phyloP scores from a whole-genome alignment of 2,888 invertebrate species.

The Syrphus vitripennis region DNA sequence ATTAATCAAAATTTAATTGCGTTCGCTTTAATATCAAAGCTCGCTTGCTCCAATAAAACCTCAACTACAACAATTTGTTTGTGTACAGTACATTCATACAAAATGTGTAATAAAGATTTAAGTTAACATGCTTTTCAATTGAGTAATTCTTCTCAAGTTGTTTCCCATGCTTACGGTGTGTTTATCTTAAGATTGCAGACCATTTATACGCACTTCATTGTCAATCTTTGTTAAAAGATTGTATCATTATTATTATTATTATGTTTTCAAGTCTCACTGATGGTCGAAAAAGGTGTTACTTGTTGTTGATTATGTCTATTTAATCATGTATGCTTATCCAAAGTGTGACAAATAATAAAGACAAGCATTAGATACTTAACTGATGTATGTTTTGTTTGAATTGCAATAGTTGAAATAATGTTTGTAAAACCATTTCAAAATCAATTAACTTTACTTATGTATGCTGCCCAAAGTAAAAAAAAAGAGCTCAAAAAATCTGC shows the following conservation, averaged over 20 bases:
- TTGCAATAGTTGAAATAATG: not conserved
- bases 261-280: not conserved
- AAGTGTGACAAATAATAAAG: not conserved
- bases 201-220: conserved; percentile 6
- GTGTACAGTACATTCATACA: not conserved
- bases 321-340: not conserved
- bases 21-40: not conserved
- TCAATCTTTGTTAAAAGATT: conserved; percentile 19
- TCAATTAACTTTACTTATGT: not conserved
- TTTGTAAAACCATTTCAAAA: not conserved
- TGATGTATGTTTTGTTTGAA: not conserved
- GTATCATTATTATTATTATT: not conserved
- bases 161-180: not conserved
- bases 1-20: conserved; percentile 3
- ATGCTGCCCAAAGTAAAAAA: not conserved
- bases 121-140: not conserved
- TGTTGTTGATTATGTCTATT: not conserved
- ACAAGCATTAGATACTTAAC: not conserved
- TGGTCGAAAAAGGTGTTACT: conserved; percentile 1
- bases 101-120: not conserved
- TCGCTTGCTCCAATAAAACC: not conserved
- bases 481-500: not conserved
- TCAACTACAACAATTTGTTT: not conserved
- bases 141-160: not conserved
- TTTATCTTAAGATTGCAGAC: not conserved